phyloP scores from a whole-genome alignment of 2,797 vertebrate genomes.

The Crax fasciolata region DNA sequence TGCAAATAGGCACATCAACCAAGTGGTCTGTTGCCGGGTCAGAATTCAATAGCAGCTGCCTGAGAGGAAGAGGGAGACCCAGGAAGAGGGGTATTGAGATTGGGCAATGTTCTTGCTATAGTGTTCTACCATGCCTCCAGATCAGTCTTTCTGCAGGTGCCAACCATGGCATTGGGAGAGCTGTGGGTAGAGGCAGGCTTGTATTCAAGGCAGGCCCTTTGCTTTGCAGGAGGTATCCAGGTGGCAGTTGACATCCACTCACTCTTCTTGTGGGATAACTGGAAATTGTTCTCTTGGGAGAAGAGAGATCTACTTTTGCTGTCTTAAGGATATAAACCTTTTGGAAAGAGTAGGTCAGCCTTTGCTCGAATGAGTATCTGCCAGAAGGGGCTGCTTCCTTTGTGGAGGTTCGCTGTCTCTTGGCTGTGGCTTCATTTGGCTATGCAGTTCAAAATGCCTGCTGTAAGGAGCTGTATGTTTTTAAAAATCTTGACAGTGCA shows the following conservation, averaged over 20 bases:
- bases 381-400: not conserved
- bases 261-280: not conserved
- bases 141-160: not conserved
- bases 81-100: not conserved
- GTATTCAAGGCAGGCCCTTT: not conserved
- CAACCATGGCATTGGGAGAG: fast-evolving
- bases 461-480: not conserved
- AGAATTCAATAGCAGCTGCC: not conserved
- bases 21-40: not conserved
- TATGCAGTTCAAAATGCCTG: not conserved
- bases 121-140: fast-evolving
- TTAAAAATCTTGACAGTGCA: not conserved
- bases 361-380: not conserved
- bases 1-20: fast-evolving
- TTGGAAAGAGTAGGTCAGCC: not conserved
- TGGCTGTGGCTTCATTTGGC: not conserved
- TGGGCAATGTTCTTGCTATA: not conserved
- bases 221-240: not conserved
- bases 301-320: not conserved
- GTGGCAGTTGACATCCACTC: not conserved
- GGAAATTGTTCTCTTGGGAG: not conserved
- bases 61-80: not conserved
- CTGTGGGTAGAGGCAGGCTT: not conserved
- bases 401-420: not conserved
- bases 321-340: not conserved